These are phyloP conservation scores for Parambassis ranga DNA, from an alignment of 2,797 vertebrate genomes.

Conservation along the genomic window DNA sequence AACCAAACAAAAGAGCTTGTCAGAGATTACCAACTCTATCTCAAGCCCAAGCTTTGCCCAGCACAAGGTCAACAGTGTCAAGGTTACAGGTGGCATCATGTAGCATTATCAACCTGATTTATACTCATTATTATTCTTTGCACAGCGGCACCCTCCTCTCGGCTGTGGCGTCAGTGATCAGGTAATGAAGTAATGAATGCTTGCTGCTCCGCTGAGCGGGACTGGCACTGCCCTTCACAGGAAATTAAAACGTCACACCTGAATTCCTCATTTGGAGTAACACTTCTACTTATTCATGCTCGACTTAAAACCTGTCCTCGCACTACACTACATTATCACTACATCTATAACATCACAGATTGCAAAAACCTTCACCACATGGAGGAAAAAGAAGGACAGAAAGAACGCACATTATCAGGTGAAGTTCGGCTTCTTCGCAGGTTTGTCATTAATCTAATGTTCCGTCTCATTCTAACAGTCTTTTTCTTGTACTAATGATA, in stretches of 20 bases:
- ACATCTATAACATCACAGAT: background rate
- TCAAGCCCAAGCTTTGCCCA: background rate
- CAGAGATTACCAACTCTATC: background rate
- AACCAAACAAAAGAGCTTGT: constrained; percentile 20
- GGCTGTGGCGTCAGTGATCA: constrained; percentile 37
- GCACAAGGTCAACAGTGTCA: constrained; percentile 25
- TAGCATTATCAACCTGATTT: constrained; percentile 43
- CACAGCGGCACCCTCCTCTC: background rate
- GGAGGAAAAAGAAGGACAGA: background rate
- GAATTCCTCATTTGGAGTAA: constrained; percentile 25
- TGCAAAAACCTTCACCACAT: background rate
- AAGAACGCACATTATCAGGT: constrained; percentile 2
- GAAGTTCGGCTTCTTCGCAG: constrained; percentile 25
- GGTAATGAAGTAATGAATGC: constrained; percentile 64
- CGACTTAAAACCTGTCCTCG: background rate
- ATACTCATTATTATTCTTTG: constrained; percentile 54
- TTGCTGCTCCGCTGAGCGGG: constrained; percentile 51
- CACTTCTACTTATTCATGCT: constrained; percentile 6
- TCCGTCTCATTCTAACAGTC: constrained; percentile 27
- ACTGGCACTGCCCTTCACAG: constrained; percentile 60
- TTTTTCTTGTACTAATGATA: constrained; percentile 54
- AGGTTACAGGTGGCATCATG: constrained; percentile 26
- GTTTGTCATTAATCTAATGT: constrained; percentile 50
- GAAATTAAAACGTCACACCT: constrained; percentile 64
- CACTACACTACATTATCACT: background rate